phyloP scores from a whole-genome alignment of 2,888 invertebrate species.

The Toxonevra muliebris region DNA sequence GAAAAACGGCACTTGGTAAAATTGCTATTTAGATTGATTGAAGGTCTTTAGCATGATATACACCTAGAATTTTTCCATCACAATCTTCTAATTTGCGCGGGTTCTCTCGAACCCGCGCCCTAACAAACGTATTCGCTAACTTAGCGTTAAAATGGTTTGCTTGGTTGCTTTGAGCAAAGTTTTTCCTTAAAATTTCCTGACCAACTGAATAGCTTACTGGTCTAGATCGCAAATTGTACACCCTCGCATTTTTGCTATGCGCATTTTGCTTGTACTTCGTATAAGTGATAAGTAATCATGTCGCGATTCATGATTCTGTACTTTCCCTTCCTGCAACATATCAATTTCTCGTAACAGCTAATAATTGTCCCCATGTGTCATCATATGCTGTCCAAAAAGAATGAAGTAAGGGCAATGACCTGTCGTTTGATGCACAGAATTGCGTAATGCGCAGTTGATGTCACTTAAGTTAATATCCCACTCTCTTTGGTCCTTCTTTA shows the following conservation, averaged over 20 bases:
- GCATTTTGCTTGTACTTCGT: constrained; percentile 4
- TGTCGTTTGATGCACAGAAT: constrained; percentile 17
- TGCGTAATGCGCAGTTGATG: constrained; percentile 28
- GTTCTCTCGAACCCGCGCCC: constrained; percentile 12
- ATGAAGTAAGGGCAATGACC: constrained; percentile 6
- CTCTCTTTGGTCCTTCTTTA: constrained; percentile 24
- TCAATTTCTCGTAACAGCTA: background rate
- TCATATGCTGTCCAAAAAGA: constrained; percentile 8
- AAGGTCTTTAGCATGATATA: constrained; percentile 18
- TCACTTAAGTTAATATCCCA: constrained; percentile 26
- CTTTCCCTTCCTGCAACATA: background rate
- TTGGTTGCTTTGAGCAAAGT: constrained; percentile 17
- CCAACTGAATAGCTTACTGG: constrained; percentile 1
- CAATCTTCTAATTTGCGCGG: constrained; percentile 13
- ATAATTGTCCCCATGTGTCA: constrained; percentile 1
- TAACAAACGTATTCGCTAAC: constrained; percentile 16
- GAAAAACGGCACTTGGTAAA: too few species aligned
- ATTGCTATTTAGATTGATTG: background rate
- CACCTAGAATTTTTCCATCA: constrained; percentile 21
- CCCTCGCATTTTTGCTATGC: background rate
- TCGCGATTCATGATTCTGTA: background rate
- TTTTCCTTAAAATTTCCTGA: constrained; percentile 21
- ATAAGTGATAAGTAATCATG: background rate
- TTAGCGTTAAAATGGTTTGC: constrained; percentile 24
- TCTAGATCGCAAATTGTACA: constrained; percentile 18